phyloP scores from a whole-genome alignment of 2,797 vertebrate species.

The Lepilemur ruficaudatus region DNA sequence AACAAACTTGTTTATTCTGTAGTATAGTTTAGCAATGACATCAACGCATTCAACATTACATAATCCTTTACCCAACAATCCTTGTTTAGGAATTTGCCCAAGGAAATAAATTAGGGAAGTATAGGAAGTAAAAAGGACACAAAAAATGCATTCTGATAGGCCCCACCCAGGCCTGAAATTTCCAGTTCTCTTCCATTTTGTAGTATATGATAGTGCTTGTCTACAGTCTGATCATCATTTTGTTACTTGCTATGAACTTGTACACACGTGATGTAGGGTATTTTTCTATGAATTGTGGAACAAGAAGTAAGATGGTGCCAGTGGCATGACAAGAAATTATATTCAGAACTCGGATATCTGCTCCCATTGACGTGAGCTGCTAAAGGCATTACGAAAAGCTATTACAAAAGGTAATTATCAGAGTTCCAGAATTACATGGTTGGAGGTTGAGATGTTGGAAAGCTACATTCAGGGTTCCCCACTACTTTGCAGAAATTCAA shows the following conservation, averaged over 20 bases:
- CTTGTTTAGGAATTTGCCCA: background rate
- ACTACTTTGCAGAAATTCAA: background rate
- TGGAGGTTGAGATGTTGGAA: background rate
- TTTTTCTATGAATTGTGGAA: background rate
- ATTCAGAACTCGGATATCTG: background rate
- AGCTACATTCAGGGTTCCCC: background rate
- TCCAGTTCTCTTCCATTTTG: background rate
- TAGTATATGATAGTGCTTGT: background rate
- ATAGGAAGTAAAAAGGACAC: background rate
- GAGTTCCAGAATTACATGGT: background rate
- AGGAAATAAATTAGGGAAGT: background rate
- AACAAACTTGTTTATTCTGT: background rate
- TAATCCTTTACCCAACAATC: background rate
- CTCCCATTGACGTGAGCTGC: background rate
- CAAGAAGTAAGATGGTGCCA: background rate
- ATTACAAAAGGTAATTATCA: background rate
- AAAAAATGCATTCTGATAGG: background rate
- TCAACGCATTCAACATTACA: background rate
- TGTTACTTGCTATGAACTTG: background rate
- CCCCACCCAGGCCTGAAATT: background rate
- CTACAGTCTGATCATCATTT: background rate
- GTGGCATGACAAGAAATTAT: background rate
- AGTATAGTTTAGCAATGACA: background rate
- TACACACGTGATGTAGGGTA: background rate
- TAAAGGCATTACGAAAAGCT: background rate